A percentile compares a stretch with the other conserved stretches of the same genome.
Conservation (phyloP, 2,888 invertebrate genomes). For the Nomada lathburiana region DNA sequence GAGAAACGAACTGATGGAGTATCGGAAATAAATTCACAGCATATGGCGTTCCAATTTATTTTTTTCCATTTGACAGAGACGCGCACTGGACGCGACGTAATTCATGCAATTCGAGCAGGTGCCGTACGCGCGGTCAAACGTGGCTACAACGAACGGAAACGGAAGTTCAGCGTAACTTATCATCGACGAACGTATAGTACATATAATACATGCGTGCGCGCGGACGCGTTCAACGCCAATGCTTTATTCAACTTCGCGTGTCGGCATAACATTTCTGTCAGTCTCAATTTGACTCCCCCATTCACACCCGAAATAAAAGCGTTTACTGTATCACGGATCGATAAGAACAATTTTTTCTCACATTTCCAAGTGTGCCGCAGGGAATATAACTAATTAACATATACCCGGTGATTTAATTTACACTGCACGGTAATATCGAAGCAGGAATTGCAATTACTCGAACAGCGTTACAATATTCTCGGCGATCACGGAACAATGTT, state of each 20-base stretch:
- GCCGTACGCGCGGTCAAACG: conserved; percentile 41
- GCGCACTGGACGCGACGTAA: conserved; percentile 40
- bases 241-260: conserved; percentile 29
- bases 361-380: not conserved
- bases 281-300: not conserved
- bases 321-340: conserved; percentile 10
- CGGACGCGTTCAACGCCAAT: conserved; percentile 28
- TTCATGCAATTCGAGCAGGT: conserved; percentile 65
- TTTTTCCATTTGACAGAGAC: conserved; percentile 7
- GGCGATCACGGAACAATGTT: not conserved
- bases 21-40: conserved; percentile 21
- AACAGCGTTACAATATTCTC: not conserved
- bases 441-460: not conserved
- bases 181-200: conserved; percentile 26
- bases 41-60: not conserved
- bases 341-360: not conserved
- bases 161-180: conserved; percentile 68
- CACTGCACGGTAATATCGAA: not conserved
- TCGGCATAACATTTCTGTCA: conserved; percentile 10
- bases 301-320: conserved; percentile 20
- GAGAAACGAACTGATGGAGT: not conserved
- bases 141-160: conserved; percentile 60
- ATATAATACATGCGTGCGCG: conserved; percentile 20
- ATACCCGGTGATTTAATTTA: not conserved
- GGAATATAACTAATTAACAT: too few species aligned